Percentiles rank a stretch among this genome's conserved stretches.
These are phyloP conservation scores for Neotoma lepida DNA, from an alignment of 2,113 vertebrate genomes.

Conservation along the genomic window DNA sequence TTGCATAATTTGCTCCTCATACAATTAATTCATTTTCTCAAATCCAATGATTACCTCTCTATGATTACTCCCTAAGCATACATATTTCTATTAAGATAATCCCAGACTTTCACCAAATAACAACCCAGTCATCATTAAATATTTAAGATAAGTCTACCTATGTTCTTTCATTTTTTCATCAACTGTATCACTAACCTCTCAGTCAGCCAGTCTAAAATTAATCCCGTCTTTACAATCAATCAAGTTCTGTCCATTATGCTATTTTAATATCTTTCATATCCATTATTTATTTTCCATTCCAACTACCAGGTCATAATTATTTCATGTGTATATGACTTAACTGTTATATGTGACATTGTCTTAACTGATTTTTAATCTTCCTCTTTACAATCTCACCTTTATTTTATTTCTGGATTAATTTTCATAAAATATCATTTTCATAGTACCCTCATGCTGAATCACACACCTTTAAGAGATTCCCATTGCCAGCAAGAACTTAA, in stretches of 20 bases:
- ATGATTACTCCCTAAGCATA: background rate
- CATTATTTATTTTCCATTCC: conserved; percentile 38
- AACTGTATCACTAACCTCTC: conserved; percentile 18
- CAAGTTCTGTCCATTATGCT: conserved; percentile 13
- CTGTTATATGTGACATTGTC: no score
- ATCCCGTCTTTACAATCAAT: conserved; percentile 22
- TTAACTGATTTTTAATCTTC: conserved; percentile 50
- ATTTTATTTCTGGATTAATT: conserved; percentile 21
- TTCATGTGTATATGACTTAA: conserved; percentile 11
- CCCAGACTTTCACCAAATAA: conserved; percentile 45
- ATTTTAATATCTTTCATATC: conserved; percentile 7
- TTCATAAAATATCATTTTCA: conserved; percentile 56
- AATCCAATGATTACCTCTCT: background rate
- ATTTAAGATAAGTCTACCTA: conserved; percentile 30
- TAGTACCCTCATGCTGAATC: background rate
- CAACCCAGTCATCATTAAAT: conserved; percentile 32
- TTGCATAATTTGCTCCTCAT: conserved; percentile 39
- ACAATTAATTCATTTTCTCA: conserved; percentile 27
- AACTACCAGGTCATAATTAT: conserved; percentile 19
- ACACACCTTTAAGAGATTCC: conserved; percentile 28
- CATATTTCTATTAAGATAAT: conserved; percentile 53
- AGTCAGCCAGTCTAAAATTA: conserved; percentile 30
- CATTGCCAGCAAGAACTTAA: conserved; percentile 43
- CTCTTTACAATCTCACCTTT: conserved; percentile 39
- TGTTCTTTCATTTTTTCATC: conserved; percentile 27